These are phyloP conservation scores for Propithecus perrieri DNA, from an alignment of 2,797 vertebrate species.

Conservation along the genomic window DNA sequence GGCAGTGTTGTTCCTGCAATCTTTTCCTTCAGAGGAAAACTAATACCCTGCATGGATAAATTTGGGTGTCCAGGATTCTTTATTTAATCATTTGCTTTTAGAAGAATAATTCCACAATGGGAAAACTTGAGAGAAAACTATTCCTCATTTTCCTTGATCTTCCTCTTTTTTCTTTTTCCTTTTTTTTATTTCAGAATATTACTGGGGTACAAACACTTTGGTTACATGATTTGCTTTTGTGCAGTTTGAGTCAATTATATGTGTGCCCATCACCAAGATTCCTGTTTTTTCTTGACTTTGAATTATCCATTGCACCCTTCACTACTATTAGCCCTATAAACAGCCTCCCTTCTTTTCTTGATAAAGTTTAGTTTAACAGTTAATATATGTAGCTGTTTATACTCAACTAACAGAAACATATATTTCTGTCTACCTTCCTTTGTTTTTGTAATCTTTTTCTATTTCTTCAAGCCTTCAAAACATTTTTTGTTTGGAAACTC, in stretches of 20 bases:
- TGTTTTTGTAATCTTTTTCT: conserved; percentile 41
- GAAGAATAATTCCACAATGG: conserved; percentile 42
- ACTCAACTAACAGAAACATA: background rate
- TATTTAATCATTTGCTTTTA: conserved; percentile 42
- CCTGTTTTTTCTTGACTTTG: background rate
- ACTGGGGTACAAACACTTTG: too few relatives aligned
- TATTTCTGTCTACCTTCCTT: background rate
- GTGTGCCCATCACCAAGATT: background rate
- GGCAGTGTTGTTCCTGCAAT: background rate
- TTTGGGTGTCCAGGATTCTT: background rate
- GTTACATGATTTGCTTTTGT: too few relatives aligned
- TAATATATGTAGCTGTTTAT: conserved; percentile 20
- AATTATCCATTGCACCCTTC: background rate
- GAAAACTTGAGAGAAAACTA: background rate
- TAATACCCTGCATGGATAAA: background rate
- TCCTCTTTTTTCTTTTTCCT: background rate
- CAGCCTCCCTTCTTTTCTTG: background rate
- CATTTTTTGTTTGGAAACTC: conserved; percentile 30
- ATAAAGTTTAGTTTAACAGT: background rate
- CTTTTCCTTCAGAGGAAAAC: conserved; percentile 48
- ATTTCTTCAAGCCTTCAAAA: conserved; percentile 32
- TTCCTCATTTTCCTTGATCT: conserved; percentile 14
- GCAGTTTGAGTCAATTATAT: too few relatives aligned
- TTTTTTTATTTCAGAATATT: too few relatives aligned
- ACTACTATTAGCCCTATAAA: background rate